phyloP scores from a whole-genome alignment of 2,888 invertebrate species.

The Rhingia rostrata region DNA sequence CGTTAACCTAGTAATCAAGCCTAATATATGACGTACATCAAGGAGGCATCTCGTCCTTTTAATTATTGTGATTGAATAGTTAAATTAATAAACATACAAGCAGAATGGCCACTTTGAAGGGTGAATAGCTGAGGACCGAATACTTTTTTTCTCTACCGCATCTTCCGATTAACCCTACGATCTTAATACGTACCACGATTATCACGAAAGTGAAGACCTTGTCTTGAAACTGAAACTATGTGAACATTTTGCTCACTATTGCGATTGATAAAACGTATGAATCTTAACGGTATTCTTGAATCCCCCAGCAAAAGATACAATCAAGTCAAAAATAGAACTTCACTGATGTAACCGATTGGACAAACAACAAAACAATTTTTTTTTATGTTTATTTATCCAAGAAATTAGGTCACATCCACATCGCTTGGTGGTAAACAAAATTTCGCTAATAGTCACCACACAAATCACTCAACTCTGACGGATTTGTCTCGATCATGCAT shows the following conservation, averaged over 20 bases:
- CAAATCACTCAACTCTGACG: neutral
- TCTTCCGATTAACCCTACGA: too few species aligned
- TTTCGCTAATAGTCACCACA: slow-evolving; percentile 37
- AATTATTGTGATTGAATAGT: too few species aligned
- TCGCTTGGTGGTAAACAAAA: slow-evolving; percentile 1
- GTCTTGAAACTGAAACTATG: slow-evolving; percentile 5
- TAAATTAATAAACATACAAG: too few species aligned
- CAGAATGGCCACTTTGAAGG: too few species aligned
- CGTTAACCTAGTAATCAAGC: too few species aligned
- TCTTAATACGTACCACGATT: too few species aligned
- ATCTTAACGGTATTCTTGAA: slow-evolving; percentile 23
- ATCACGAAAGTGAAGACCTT: too few species aligned
- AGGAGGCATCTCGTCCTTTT: too few species aligned
- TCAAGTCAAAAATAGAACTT: slow-evolving; percentile 15
- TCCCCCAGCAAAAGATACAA: neutral
- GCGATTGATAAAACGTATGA: neutral
- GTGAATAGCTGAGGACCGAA: too few species aligned
- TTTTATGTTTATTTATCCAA: slow-evolving; percentile 45
- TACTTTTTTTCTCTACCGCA: too few species aligned
- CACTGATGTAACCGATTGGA: slow-evolving; percentile 43
- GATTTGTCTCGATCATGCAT: neutral
- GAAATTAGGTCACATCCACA: slow-evolving; percentile 57
- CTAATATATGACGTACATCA: too few species aligned
- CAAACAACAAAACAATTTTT: slow-evolving; percentile 24
- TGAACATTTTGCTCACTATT: neutral